phyloP scores from a whole-genome alignment of 2,888 invertebrate species.

The Synanthedon formicaeformis region DNA sequence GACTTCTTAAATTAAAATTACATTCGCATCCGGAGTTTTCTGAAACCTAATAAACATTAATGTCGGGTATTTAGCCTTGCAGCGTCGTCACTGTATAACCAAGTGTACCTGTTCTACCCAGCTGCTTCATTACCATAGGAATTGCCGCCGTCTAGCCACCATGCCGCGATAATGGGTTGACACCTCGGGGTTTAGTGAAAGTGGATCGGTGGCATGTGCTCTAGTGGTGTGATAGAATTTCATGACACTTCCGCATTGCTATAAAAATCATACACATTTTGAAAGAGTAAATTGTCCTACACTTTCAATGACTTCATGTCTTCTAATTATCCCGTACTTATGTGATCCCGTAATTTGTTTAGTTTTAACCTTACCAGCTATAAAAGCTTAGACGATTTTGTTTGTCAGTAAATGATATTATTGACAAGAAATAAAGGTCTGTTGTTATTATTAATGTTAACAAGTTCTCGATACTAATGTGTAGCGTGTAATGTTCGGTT shows the following conservation, averaged over 20 bases:
- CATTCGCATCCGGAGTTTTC: conserved; percentile 23
- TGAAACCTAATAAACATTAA: conserved; percentile 42
- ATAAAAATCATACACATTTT: too few species aligned
- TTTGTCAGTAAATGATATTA: too few species aligned
- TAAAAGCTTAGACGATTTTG: too few species aligned
- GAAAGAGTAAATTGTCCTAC: too few species aligned
- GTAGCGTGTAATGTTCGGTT: conserved; percentile 11
- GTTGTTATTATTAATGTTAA: conserved; percentile 20
- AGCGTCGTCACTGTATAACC: not conserved
- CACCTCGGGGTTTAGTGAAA: conserved; percentile 47
- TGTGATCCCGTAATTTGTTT: too few species aligned
- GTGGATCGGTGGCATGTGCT: conserved; percentile 18
- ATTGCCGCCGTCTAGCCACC: conserved; percentile 41
- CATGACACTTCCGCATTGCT: not conserved
- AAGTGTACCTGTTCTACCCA: conserved; percentile 18
- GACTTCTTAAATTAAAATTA: not conserved
- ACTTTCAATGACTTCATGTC: too few species aligned
- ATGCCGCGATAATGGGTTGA: conserved; percentile 37
- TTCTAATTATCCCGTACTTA: too few species aligned
- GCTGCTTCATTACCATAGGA: conserved; percentile 54
- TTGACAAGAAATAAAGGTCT: conserved; percentile 6
- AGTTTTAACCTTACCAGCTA: too few species aligned
- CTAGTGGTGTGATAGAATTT: not conserved
- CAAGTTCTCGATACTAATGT: conserved; percentile 22
- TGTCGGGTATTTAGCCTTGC: conserved; percentile 31